Conservation (phyloP, 2,888 invertebrate genomes). For the Acanthosepion esculentum region DNA sequence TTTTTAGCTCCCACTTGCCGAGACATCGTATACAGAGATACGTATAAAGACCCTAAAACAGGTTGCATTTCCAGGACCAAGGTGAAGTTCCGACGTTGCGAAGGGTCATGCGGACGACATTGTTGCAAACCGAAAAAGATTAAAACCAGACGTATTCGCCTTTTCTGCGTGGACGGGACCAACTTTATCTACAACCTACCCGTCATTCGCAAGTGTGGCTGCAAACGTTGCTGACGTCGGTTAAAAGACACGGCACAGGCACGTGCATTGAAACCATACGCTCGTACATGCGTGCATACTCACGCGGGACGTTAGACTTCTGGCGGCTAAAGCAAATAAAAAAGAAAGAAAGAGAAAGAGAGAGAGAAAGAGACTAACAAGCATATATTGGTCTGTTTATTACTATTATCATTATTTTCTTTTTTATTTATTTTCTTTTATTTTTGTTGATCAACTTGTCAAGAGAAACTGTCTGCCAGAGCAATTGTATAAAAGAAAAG, state of each 20-base stretch:
- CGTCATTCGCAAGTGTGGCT: conserved; percentile 96
- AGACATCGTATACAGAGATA: conserved; percentile 92
- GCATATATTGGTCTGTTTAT: conserved; percentile 7
- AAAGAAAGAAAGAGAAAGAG: neutral
- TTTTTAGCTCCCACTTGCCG: conserved; percentile 84
- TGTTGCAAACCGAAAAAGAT: conserved; percentile 95
- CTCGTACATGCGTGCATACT: neutral
- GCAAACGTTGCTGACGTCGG: conserved; percentile 77
- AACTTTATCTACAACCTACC: conserved; percentile 96
- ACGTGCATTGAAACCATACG: neutral
- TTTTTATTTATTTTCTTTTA: neutral
- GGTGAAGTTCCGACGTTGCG: conserved; percentile 90
- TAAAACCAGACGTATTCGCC: conserved; percentile 93
- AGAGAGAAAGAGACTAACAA: neutral
- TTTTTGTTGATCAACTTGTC: conserved; percentile 33
- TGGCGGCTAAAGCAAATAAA: neutral
- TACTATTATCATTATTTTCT: neutral
- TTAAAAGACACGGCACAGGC: neutral
- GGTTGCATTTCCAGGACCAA: conserved; percentile 92
- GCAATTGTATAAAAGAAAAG: neutral
- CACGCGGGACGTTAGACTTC: neutral
- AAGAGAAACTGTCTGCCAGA: neutral
- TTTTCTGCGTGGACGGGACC: conserved; percentile 91
- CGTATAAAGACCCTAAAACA: conserved; percentile 86
- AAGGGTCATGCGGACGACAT: conserved; percentile 81